Percentiles rank a stretch among this genome's conserved stretches.
Conservation (phyloP, 1,140 invertebrate genomes). For the Papilio dardanus region DNA sequence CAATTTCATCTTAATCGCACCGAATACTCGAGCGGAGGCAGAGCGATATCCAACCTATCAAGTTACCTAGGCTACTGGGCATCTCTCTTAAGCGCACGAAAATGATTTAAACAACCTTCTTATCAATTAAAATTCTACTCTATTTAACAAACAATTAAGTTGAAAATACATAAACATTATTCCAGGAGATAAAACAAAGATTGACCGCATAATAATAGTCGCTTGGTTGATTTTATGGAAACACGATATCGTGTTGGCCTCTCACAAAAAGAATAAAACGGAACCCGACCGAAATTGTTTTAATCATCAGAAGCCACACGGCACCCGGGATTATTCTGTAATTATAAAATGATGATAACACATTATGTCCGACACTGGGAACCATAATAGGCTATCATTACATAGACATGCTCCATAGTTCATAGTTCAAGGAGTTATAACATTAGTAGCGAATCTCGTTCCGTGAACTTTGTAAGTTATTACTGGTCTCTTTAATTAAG, state of each 20-base stretch:
- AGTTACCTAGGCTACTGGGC: conserved; percentile 82
- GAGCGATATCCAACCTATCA: conserved; percentile 78
- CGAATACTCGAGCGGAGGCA: conserved; percentile 77
- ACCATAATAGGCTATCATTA: background rate
- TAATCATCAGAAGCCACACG: conserved; percentile 77
- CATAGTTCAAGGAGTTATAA: background rate
- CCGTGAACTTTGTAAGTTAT: background rate
- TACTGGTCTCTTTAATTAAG: background rate
- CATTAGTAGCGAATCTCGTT: background rate
- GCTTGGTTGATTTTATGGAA: conserved; percentile 81
- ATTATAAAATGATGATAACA: conserved; percentile 59
- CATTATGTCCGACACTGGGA: conserved; percentile 19
- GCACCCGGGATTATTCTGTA: conserved; percentile 61
- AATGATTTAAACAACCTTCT: conserved; percentile 48
- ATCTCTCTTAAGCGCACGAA: conserved; percentile 48
- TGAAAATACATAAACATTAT: conserved; percentile 40
- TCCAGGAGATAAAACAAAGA: conserved; percentile 62
- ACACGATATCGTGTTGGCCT: conserved; percentile 79
- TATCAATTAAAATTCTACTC: conserved; percentile 41
- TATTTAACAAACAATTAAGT: conserved; percentile 49
- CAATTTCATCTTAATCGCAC: conserved; percentile 78
- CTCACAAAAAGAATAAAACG: conserved; percentile 78
- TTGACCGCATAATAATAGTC: conserved; percentile 71
- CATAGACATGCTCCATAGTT: conserved; percentile 7
- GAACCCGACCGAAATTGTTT: conserved; percentile 80